Conservation (phyloP, 2,113 vertebrate species). For the Anseranas semipalmata region DNA sequence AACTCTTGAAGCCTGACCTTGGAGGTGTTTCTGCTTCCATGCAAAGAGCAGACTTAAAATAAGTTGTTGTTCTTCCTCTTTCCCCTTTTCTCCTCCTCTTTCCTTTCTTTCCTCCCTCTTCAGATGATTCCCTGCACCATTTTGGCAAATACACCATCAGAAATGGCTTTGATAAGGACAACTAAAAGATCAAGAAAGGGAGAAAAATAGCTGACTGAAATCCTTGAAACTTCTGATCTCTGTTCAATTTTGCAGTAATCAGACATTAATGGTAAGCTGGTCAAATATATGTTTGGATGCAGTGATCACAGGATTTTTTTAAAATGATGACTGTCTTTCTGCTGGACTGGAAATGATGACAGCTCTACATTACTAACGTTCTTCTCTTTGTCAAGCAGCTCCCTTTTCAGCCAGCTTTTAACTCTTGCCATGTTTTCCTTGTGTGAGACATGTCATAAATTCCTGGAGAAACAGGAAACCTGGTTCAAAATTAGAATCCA, state of each 20-base stretch:
- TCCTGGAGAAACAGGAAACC: not conserved
- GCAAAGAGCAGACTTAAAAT: not conserved
- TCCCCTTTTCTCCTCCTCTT: not conserved
- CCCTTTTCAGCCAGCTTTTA: not conserved
- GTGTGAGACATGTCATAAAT: not conserved
- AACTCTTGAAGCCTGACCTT: not conserved
- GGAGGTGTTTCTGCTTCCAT: not conserved
- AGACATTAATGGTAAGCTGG: not conserved
- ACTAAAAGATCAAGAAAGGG: not conserved
- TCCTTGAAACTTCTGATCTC: not conserved
- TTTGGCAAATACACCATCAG: not conserved
- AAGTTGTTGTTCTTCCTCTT: not conserved
- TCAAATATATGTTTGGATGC: not conserved
- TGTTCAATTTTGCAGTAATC: not conserved
- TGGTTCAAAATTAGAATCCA: not conserved
- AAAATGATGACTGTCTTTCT: not conserved
- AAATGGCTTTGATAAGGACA: not conserved
- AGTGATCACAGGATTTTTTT: not conserved
- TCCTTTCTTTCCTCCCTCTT: not conserved
- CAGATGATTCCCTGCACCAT: not conserved
- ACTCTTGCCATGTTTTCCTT: not conserved
- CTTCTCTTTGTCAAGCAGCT: not conserved
- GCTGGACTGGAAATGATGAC: not conserved
- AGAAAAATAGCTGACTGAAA: not conserved
- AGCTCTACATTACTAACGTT: not conserved